Base-by-base conservation (phyloP, 2,113 vertebrate genomes). In the Donacobius atricapilla region DNA sequence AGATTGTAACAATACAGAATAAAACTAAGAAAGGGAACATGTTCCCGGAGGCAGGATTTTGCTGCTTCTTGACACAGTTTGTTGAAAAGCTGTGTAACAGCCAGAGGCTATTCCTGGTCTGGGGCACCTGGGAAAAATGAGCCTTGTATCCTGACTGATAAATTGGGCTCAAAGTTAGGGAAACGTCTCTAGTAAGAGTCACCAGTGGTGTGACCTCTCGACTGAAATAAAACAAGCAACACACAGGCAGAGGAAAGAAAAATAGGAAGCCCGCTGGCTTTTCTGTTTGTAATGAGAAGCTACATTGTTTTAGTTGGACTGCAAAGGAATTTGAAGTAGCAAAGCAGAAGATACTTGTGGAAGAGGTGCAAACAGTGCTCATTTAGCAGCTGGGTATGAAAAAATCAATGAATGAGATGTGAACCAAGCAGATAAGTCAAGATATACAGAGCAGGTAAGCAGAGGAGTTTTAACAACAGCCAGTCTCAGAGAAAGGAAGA, bases 51-150 rank as follows among this genome's bases (percentile, higher is more conserved):
- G 95, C 79, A 94, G 95, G 91, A 94, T 97, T 97, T 98, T 94
- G 94, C 89, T 96, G 93, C 89, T 97, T 96, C 97, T 97, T 98
- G 96, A 97, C 92, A 97, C 65, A 97, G 87, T 96, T 94, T 96
- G 83, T 93, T 97, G 97, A 97, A 97, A 92, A 96, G 72, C 78
- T 84, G 17, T 91, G 79, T 96, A 94, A 93, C 79, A 97, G 95
- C 96, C 96, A 94, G 96, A 98, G 97, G 96, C 96, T 97, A 97
- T 97, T 97, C 94, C 96, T 88, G 97, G 93, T 85, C 95, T 97
- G 92, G 88, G 96, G 91, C 96, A 96, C 95, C 93, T 87, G 95
- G 93, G 89, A 95, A 97, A 96, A 98, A 97, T 86, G 91, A 97
- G 85, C 90, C 76, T 63, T 80, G 76, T 91, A 88, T 96, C 86